These are phyloP conservation scores for Melinopterus prodromus DNA, from an alignment of 2,888 invertebrate species.

Conservation along the genomic window DNA sequence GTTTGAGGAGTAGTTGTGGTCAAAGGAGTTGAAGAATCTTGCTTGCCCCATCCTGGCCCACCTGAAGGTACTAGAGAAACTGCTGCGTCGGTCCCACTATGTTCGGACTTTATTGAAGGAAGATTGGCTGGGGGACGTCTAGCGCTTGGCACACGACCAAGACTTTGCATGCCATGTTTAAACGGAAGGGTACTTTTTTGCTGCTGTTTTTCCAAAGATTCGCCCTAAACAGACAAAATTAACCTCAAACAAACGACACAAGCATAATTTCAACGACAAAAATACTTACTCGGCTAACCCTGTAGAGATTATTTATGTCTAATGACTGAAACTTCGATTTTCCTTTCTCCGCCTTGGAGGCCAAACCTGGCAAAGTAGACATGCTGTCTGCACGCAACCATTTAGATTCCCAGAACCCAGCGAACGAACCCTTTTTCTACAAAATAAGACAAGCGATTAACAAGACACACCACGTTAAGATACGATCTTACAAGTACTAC, in stretches of 20 bases:
- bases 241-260: conserved; percentile 9
- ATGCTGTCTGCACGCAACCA: conserved; percentile 96
- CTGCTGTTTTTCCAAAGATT: conserved; percentile 86
- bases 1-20: conserved; percentile 53
- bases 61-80: conserved; percentile 81
- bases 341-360: conserved; percentile 86
- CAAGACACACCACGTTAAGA: background rate
- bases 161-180: conserved; percentile 99
- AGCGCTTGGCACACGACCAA: conserved; percentile 98
- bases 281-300: conserved; percentile 79
- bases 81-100: conserved; percentile 79
- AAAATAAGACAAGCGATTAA: conserved; percentile 45
- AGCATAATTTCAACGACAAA: background rate
- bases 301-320: conserved; percentile 98
- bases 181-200: conserved; percentile 90
- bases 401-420: conserved; percentile 81
- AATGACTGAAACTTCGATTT: conserved; percentile 96
- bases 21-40: conserved; percentile 63
- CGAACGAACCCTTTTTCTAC: conserved; percentile 78
- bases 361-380: conserved; percentile 93
- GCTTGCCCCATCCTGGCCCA: conserved; percentile 79
- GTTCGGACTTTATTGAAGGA: conserved; percentile 98
- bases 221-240: conserved; percentile 68
- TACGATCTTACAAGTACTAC: background rate
- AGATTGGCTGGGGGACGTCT: conserved; percentile 98